Percentiles rank a stretch among this genome's conserved stretches.
Conservation (phyloP, 1,140 invertebrate species). For the Aethina tumida region DNA sequence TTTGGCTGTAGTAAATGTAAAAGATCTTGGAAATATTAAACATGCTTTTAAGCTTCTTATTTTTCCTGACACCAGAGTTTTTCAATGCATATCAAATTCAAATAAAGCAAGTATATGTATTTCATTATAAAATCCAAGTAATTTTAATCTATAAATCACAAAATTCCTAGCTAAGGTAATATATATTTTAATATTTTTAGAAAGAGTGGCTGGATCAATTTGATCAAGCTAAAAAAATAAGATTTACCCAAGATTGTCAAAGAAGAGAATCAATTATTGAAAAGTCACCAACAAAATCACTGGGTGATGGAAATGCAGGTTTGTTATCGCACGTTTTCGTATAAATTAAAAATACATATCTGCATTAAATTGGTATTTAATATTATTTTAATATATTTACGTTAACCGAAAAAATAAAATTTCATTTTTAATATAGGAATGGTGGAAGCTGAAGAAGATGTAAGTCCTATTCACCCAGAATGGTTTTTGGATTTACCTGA, state of each 20-base stretch:
- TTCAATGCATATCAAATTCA: conserved; percentile 78
- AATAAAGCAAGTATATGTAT: conserved; percentile 49
- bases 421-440: conserved; percentile 30
- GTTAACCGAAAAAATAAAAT: no score
- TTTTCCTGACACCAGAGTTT: conserved; percentile 87
- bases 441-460: conserved; percentile 45
- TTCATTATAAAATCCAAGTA: neutral
- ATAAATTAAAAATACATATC: no score
- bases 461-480: conserved; percentile 55
- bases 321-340: no score
- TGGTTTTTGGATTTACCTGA: conserved; percentile 90
- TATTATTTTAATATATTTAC: no score
- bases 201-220: conserved; percentile 93
- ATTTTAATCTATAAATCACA: conserved; percentile 3
- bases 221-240: conserved; percentile 82
- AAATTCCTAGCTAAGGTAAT: neutral
- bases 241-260: conserved; percentile 57
- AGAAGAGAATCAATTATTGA: conserved; percentile 38
- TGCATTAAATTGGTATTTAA: no score
- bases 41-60: conserved; percentile 90
- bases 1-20: conserved; percentile 90
- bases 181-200: conserved; percentile 38
- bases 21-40: conserved; percentile 81
- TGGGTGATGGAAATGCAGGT: no score
- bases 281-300: conserved; percentile 35